These are phyloP conservation scores for Mesorhabditis belari DNA, from an alignment of 2,888 invertebrate species.

Conservation along the genomic window DNA sequence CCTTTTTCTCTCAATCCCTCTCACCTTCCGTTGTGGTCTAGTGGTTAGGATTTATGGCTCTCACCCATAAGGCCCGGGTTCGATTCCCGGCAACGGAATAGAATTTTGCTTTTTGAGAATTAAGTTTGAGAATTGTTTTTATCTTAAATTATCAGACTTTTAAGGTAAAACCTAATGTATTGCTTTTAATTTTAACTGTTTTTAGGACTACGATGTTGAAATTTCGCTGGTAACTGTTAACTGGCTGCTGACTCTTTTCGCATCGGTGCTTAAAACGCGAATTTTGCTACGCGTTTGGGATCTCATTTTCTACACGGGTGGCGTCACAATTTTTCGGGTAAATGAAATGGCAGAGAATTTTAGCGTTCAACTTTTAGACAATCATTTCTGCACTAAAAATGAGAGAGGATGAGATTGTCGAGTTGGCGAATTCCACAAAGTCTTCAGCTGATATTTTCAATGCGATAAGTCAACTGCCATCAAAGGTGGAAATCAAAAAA, in stretches of 20 bases:
- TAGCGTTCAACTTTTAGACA: conserved; percentile 17
- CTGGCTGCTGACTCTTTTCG: conserved; percentile 94
- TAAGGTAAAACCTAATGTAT: not conserved
- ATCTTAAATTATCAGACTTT: not conserved
- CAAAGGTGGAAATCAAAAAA: conserved; percentile 7
- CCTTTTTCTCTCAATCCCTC: not conserved
- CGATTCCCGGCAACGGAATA: conserved; percentile 27
- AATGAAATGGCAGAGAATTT: conserved; percentile 1
- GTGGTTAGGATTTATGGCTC: conserved; percentile 36
- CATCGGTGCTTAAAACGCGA: conserved; percentile 91
- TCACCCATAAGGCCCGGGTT: conserved; percentile 34
- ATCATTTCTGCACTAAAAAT: conserved; percentile 52
- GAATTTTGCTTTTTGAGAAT: conserved; percentile 22
- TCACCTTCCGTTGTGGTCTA: conserved; percentile 23
- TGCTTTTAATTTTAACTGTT: not conserved
- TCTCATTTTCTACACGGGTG: conserved; percentile 89
- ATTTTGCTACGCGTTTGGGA: conserved; percentile 91
- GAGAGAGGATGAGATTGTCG: conserved; percentile 71
- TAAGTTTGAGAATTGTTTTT: conserved; percentile 56
- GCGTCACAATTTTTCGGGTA: conserved; percentile 75
- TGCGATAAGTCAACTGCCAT: conserved; percentile 84
- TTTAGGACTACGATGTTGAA: conserved; percentile 74
- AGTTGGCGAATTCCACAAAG: conserved; percentile 67
- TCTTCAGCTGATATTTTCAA: conserved; percentile 91
- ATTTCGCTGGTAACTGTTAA: conserved; percentile 88